Evolutionary conservation across 1,140 invertebrate species (phyloP), one percentile per base, ranked within the genome.

Genomic region (Xylocopa sonorina): DNA sequence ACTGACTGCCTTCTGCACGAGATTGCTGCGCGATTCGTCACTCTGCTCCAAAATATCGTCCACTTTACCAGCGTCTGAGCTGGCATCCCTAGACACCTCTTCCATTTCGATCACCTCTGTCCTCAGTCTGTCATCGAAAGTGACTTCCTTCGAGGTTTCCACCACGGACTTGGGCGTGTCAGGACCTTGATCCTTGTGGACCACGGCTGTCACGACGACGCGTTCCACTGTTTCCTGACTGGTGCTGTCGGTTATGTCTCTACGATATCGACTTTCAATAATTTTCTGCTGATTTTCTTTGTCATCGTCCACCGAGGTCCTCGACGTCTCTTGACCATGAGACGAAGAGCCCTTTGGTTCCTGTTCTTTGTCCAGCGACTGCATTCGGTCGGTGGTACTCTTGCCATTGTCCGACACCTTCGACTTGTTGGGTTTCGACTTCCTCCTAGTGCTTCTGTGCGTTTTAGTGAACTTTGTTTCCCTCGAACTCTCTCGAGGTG

Each of bases 151-250:
- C 4, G 74, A 32, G 12, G 41, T 64, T 38, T 72, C 78, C n/a
- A 57, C 50, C 38, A 7, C 29, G 7, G 82, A 66, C 27, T 85
- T 90, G 3, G 90, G 89, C 5, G 88, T 91, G 38, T 92, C 90
- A 0, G 88, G 85, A 0, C 73, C 43, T 53, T 92, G 90, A 73
- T 91, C 89, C 66, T 92, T 91, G 69, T 93, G 92, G 24, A 93
- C 83, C 50, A 92, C 88, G 0, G 92, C 92, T 18, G 89, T 90
- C 1, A 92, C 88, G 3, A 90, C 73, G 0, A 93, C 89, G 18
- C 82, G 86, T 69, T 93, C 91, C 0, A 92, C 89, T 0, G 89
- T 89, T 34, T 92, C 91, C 24, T 92, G 92, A 53, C 91, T 92
- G 0, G 91, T 92, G 58, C 89, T 92, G 32, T 92, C 92, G 12